Base-by-base conservation (phyloP, 53 echinoderm and acorn worm species). In the Hippasteria phrygiana region DNA sequence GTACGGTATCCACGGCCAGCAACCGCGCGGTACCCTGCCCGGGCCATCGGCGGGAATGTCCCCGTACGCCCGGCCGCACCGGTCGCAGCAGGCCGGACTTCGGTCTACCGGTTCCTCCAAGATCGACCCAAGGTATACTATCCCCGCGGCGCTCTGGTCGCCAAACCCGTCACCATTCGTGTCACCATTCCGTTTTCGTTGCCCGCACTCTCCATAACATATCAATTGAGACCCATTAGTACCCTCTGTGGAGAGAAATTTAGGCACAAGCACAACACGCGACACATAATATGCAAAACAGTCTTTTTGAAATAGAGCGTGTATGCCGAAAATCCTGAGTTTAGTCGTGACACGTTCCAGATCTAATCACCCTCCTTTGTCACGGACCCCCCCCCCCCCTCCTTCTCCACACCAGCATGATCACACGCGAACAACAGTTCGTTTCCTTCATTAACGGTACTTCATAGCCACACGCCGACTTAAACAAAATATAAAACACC, bases 51-150 rank as follows among this genome's bases (percentile, higher is more conserved):
- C 82, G 34, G 72, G 81, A 32, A 90, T 90, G 90, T 90, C 90
- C 34, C 90, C 90, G 81, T 90, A 90, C 82, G 39, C 90, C 29
- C 47, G 90, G 67, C 90, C 90, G 71, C 29, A 38, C 43, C 72
- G 67, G 72, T 39, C 39, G 31, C 73, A 67, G 26, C 73, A 72
- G 20, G 28, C 43, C 54, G 55, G 82, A 32, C 69, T 79, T 12
- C 90, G 90, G 27, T 73, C 90, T 18, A 51, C 72, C 22, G 66
- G 91, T 26, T 87, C 91, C 28, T 91, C 91, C 63, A 91, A 91
- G 69, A 87, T 91, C 32, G 91, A 91, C 62, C 91, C 91, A 48
- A 91, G 91, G 91, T 91, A 91, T 87, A 38, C 27, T 45, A 20
- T 27, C 43, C 63, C 40, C 28, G 31, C 29, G 14, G 27, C 16